Evolutionary conservation across 2,113 vertebrate species (phyloP), one percentile per base, ranked within the genome.

Genomic region (Calidris pygmaea): DNA sequence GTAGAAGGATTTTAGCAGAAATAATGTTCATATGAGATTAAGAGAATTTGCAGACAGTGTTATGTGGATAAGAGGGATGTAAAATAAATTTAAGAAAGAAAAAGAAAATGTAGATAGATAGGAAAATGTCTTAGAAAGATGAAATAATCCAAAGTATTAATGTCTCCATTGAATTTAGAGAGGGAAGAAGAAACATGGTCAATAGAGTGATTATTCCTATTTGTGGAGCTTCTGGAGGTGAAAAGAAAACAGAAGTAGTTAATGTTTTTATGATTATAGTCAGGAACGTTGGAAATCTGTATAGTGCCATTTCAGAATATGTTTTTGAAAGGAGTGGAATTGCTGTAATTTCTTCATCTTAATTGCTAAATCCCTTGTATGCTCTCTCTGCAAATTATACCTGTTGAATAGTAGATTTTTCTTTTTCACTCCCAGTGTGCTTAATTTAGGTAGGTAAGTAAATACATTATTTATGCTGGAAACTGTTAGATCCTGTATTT

Each of bases 401-500:
- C 26, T 85, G 55, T 60, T 90, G 67, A 87, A 76, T 16, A 65
- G 22, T 29, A 68, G 39, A 65, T 72, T 89, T 86, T 90, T 27
- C 7, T 75, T 14, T 84, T 94, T 73, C 45, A 86, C 55, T 90
- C 60, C 79, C 76, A 72, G 14, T 75, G 63, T 77, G 71, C 65
- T 88, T 87, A 82, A 95, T 90, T 94, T 76, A 63, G 65, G 48
- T 71, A 75, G 66, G 24, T 68, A 81, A 79, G 63, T 77, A 89
- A 93, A 90, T 95, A 62, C 6, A 76, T 96, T 96, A 48, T 96
- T 96, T 92, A 92, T 97, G 84, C 58, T 93, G 60, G 86, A 87
- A 97, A 86, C 65, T 89, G 73, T 74, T 85, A 97, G 89, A 94
- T 96, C 89, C 84, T 95, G 35, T 73, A 1, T 43, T 70, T 73